Evolutionary conservation across 2,797 vertebrate genomes (phyloP).

Genomic region (Alosa sapidissima): DNA sequence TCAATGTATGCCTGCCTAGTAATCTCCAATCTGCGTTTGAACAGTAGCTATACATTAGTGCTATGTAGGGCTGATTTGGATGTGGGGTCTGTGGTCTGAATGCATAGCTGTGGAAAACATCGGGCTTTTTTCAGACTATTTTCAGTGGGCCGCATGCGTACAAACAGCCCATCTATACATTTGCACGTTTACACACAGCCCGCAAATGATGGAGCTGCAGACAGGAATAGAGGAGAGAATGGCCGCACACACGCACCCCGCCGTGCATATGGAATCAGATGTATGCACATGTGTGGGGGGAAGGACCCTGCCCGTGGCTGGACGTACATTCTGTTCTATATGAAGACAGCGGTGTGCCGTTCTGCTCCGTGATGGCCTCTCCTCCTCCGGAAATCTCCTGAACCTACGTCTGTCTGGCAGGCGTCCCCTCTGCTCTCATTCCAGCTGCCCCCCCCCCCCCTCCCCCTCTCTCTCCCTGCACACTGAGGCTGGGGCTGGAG

Average conservation of each 20-base stretch:
- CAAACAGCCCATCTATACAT: no score
- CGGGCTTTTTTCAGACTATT: neutral
- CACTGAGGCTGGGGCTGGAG: no score
- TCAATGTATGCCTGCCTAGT: neutral
- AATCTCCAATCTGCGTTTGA: neutral
- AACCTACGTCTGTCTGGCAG: conserved; percentile 29
- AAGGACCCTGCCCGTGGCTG: neutral
- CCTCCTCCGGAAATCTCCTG: conserved; percentile 1
- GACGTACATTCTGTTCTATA: conserved; percentile 6
- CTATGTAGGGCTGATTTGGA: no score
- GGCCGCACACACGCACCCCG: neutral
- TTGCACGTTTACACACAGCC: no score
- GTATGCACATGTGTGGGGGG: neutral
- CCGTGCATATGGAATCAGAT: neutral
- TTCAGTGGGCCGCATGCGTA: neutral
- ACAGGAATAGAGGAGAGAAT: no score
- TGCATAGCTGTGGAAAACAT: neutral
- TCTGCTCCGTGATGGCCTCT: neutral
- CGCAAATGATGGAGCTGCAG: no score
- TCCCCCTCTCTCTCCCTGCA: neutral
- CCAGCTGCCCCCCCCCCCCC: neutral
- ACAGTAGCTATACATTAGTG: neutral
- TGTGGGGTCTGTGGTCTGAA: neutral
- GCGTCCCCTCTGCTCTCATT: neutral
- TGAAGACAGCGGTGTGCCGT: neutral